A percentile compares a stretch with the other conserved stretches of the same genome.
Conservation (phyloP, 2,113 vertebrate species). For the Laticauda laticaudata region DNA sequence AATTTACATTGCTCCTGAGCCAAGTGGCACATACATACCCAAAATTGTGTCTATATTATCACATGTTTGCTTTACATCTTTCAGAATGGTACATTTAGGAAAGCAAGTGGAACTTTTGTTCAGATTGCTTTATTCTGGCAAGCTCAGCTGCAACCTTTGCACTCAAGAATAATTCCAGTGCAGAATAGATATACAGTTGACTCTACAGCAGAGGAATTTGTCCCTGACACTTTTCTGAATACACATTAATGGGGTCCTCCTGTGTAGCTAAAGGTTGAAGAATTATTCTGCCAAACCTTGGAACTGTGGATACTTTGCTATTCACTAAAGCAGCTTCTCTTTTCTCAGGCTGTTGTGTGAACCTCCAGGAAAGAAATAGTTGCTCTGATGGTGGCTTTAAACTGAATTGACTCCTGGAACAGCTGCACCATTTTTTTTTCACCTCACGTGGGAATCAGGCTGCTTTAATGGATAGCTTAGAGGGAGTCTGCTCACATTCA, state of each 20-base stretch:
- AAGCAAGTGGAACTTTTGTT: conserved; percentile 22
- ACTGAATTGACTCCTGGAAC: background rate
- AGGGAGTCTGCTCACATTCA: background rate
- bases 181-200: background rate
- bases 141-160: conserved; percentile 46
- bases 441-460: background rate
- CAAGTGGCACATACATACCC: conserved; percentile 32
- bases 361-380: background rate
- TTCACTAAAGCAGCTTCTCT: background rate
- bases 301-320: background rate
- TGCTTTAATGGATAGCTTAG: background rate
- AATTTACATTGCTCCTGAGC: background rate
- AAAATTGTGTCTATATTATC: conserved; percentile 35
- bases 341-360: background rate
- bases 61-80: conserved; percentile 24
- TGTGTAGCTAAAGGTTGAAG: conserved; percentile 52
- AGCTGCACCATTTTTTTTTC: background rate
- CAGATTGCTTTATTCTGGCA: conserved; percentile 34
- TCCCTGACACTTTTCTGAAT: conserved; percentile 18
- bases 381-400: background rate
- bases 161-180: conserved; percentile 15
- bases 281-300: conserved; percentile 23
- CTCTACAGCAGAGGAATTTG: conserved; percentile 4
- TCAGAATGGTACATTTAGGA: conserved; percentile 43
- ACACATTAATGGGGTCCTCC: conserved; percentile 18